phyloP scores from a whole-genome alignment of 2,113 vertebrate genomes.

The Ciconia boyciana region DNA sequence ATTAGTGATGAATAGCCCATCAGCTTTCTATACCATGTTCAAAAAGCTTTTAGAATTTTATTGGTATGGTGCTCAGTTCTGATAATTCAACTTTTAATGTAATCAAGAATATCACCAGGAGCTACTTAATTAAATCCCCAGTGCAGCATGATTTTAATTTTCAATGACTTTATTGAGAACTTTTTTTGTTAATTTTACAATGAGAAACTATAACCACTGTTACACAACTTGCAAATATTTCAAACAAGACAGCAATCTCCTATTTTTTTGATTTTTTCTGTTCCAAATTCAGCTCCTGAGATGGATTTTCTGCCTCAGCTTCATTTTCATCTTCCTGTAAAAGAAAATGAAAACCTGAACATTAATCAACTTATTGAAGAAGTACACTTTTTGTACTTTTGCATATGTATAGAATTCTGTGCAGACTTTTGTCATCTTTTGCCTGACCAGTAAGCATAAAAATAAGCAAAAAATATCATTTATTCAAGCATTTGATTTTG shows the following conservation, averaged over 20 bases:
- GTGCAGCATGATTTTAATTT: constrained; percentile 64
- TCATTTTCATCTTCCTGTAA: constrained; percentile 78
- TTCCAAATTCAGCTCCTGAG: constrained; percentile 73
- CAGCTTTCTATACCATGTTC: not conserved
- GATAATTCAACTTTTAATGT: constrained; percentile 38
- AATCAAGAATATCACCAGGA: constrained; percentile 54
- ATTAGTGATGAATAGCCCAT: constrained; percentile 14
- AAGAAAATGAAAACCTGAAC: constrained; percentile 67
- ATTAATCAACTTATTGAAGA: constrained; percentile 44
- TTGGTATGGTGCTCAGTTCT: not conserved
- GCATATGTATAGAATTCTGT: not conserved
- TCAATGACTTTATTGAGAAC: constrained; percentile 76
- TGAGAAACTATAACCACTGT: constrained; percentile 70
- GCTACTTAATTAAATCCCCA: constrained; percentile 64
- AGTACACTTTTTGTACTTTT: not conserved
- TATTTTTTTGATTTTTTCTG: constrained; percentile 76
- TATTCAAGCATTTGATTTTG: not conserved
- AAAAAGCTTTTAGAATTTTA: constrained; percentile 37
- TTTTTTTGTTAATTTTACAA: constrained; percentile 71
- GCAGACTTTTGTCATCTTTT: not conserved
- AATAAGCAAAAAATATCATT: not conserved
- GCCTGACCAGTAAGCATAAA: not conserved
- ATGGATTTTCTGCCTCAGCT: constrained; percentile 76
- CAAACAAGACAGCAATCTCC: constrained; percentile 55
- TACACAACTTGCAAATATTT: constrained; percentile 64